Evolutionary conservation across 35 echinoderm and acorn worm genomes (phyloP), one percentile per base, ranked within the genome.

Genomic region (Acanthaster planci): DNA sequence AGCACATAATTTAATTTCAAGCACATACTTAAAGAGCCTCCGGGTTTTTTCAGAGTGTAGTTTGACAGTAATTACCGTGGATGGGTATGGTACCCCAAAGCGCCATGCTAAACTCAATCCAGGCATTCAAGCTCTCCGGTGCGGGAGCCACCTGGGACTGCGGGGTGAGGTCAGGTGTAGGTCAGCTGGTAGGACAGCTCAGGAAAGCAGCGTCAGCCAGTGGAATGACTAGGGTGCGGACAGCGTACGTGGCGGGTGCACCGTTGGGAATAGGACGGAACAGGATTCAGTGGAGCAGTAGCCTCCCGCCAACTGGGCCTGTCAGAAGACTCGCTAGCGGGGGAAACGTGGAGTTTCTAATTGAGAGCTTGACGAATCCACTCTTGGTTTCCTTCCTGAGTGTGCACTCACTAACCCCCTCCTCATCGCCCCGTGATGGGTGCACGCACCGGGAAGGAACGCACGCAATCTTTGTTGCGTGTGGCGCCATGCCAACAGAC

Each of bases 281-380:
- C 64, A 72, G 4, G 64, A 27, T 27, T 72, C 64, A 72, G 64
- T 72, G 64, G 64, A 72, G 64, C 64, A 26, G 34, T 10, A 72
- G 23, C 64, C 23, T 30, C 64, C 18, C 34, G 64, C 22, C 64
- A 72, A 72, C 34, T 72, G 64, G 64, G 21, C 34, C 64, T 72
- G 64, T 72, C 64, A 72, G 23, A 26, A 72, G 64, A 72, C 23
- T 29, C 30, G 64, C 64, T 72, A 72, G 64, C 64, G 64, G 29
- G 64, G 64, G 64, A 72, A 72, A 72, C 64, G 34, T 72, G 22
- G 64, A 72, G 64, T 72, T 72, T 72, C 64, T 72, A 72, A 72
- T 72, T 72, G 64, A 72, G 34, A 72, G 64, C 64, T 72, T 72
- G 64, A 72, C 64, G 29, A 72, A 72, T 72, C 64, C 26, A 72